A percentile compares a stretch with the other conserved stretches of the same genome.
Conservation (phyloP, 92 coral and sea anemone genomes). For the Virgularia gustaviana region DNA sequence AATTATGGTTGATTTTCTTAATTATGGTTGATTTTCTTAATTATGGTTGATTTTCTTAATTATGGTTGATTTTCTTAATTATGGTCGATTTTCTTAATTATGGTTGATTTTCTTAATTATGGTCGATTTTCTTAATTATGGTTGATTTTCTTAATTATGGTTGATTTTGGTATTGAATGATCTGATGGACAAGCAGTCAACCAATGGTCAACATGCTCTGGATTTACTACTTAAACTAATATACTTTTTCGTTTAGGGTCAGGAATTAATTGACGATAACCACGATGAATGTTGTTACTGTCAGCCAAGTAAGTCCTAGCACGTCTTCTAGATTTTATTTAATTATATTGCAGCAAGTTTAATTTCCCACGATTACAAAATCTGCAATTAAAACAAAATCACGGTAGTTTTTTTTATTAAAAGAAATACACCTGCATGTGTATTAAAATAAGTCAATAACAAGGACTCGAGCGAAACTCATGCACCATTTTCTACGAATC, state of each 20-base stretch:
- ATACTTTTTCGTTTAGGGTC: constrained; percentile 45
- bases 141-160: background rate
- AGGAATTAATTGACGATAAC: constrained; percentile 59
- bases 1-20: background rate
- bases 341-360: too few relatives aligned
- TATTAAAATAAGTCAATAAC: too few relatives aligned
- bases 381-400: too few relatives aligned
- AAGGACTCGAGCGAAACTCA: too few relatives aligned
- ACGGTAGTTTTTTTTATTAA: too few relatives aligned
- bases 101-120: background rate
- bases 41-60: background rate
- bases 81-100: too few relatives aligned
- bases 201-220: background rate
- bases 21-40: too few relatives aligned
- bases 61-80: background rate
- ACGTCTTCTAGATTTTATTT: background rate
- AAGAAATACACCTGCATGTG: background rate
- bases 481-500: too few relatives aligned
- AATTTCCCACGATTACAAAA: too few relatives aligned
- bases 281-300: constrained; percentile 74
- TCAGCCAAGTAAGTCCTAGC: constrained; percentile 59
- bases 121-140: background rate
- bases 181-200: too few relatives aligned
- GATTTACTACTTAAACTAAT: background rate
- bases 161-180: too few relatives aligned